Percentiles rank a stretch among this genome's conserved stretches.
These are phyloP conservation scores for Hippocampus zosterae DNA, from an alignment of 2,113 vertebrate species.

Conservation along the genomic window DNA sequence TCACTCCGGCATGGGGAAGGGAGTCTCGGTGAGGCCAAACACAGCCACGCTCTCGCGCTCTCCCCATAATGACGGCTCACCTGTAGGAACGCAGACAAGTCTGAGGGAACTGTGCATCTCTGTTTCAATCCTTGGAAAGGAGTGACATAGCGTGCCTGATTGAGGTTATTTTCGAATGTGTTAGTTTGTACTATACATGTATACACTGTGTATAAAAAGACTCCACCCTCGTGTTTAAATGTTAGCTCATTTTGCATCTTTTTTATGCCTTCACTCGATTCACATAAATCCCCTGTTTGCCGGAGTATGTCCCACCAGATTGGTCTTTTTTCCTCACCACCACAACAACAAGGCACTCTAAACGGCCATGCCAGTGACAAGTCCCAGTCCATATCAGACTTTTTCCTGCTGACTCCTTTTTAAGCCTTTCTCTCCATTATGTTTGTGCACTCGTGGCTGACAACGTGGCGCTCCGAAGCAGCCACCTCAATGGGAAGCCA, in stretches of 20 bases:
- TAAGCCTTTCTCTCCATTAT: too few species aligned
- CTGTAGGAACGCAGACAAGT: constrained; percentile 57
- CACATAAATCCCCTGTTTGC: too few species aligned
- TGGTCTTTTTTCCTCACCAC: too few species aligned
- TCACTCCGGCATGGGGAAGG: constrained; percentile 40
- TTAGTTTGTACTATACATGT: constrained; percentile 23
- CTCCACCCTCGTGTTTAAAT: background rate
- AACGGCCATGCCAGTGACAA: too few species aligned
- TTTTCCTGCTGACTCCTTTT: too few species aligned
- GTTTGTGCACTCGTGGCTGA: too few species aligned
- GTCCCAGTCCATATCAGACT: too few species aligned
- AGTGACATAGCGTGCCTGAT: constrained; percentile 41
- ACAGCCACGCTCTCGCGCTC: background rate
- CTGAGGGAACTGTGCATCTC: constrained; percentile 50
- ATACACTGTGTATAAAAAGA: background rate
- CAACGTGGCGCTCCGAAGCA: too few species aligned
- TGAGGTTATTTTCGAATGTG: constrained; percentile 39
- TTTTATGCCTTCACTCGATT: background rate
- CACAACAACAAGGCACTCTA: too few species aligned
- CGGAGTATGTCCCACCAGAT: too few species aligned
- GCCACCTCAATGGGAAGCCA: too few species aligned
- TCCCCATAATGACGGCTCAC: constrained; percentile 61
- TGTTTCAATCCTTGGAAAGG: constrained; percentile 43
- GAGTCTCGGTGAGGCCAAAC: constrained; percentile 2
- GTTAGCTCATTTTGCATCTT: background rate